Base-by-base conservation (phyloP, 2,113 vertebrate genomes). In the Bos indicus region DNA sequence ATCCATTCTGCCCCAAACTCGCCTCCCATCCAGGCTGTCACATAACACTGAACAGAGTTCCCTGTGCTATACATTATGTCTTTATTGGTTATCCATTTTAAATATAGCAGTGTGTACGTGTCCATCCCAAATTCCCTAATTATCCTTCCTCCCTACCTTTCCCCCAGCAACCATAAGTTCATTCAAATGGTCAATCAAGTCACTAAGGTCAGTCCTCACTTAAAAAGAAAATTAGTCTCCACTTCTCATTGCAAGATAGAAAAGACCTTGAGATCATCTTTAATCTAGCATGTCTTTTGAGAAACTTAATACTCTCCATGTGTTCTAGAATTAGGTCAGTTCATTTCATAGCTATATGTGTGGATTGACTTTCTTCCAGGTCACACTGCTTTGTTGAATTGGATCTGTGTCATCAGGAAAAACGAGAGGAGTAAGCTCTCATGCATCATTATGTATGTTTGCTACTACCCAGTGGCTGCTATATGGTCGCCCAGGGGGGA, bases 401-500 rank as follows among this genome's bases (percentile, higher is more conserved):
- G 25, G 17, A 52, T 36, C 48, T 83, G 26, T 95, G 10, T 13
- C 40, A 48, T 30, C 33, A 56, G 57, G 56, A 51, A 60, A 71
- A 84, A 19, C 28, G 14, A n/a, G 46, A 43, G 57, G 36, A 88
- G 13, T 33, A 88, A 30, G 11, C 8, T 82, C 3, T 15, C 19
- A 52, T 85, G 6, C 4, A 56, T 67, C 23, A 88, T 23, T 78
- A 8, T 48, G 6, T 21, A 26, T 81, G 11, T 13, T 67, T 67
- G 33, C 15, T 15, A 43, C 28, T 82, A 33, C 3, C 14, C 43
- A 71, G 21, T 10, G 33, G 23, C 51, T 67, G 64, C 5, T 90
- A 2, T 36, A 36, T 33, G 17, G 33, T 14, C 26, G 2, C 15
- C 13, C 2, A 46, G 2, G 25, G 57, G 19, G 19, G 1, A n/a